A percentile compares a stretch with the other conserved stretches of the same genome.
phyloP scores from a whole-genome alignment of 2,113 vertebrate genomes.

The Bubalus kerabau region DNA sequence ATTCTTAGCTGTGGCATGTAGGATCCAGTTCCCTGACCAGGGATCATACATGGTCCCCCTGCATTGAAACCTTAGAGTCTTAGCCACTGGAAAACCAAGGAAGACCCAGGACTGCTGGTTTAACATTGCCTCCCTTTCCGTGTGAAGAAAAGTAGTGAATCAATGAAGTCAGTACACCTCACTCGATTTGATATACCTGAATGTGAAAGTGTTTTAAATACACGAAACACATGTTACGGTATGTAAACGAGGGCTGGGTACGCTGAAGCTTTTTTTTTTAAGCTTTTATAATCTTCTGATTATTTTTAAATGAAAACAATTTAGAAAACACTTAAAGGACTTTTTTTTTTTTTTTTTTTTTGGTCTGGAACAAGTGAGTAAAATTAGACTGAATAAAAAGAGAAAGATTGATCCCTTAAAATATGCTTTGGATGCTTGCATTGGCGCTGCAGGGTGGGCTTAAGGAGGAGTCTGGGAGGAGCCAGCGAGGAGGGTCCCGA shows the following conservation, averaged over 20 bases:
- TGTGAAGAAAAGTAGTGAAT: not conserved
- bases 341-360: not conserved
- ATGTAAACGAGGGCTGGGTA: not conserved
- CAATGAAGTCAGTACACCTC: not conserved
- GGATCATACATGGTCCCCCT: not conserved
- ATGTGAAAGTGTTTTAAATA: not conserved
- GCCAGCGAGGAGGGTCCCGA: not conserved
- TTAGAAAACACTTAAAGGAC: not conserved
- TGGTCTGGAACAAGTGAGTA: not conserved
- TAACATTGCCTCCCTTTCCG: not conserved
- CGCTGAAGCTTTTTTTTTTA: not conserved
- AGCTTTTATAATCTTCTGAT: not conserved
- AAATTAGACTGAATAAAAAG: constrained; percentile 2
- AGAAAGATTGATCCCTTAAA: not conserved
- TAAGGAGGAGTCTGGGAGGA: not conserved
- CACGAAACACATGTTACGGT: not conserved
- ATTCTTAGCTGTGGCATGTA: not conserved
- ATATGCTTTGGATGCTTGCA: not conserved
- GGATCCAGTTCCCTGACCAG: not conserved
- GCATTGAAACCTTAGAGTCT: not conserved
- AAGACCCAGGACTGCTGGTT: not conserved
- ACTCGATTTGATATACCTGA: not conserved
- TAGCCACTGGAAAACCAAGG: not conserved
- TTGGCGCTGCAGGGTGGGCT: not conserved
- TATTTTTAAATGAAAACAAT: not conserved